Percentiles rank a stretch among this genome's conserved stretches.
phyloP scores from a whole-genome alignment of 2,113 vertebrate species.

The Tylochromis polylepis region DNA sequence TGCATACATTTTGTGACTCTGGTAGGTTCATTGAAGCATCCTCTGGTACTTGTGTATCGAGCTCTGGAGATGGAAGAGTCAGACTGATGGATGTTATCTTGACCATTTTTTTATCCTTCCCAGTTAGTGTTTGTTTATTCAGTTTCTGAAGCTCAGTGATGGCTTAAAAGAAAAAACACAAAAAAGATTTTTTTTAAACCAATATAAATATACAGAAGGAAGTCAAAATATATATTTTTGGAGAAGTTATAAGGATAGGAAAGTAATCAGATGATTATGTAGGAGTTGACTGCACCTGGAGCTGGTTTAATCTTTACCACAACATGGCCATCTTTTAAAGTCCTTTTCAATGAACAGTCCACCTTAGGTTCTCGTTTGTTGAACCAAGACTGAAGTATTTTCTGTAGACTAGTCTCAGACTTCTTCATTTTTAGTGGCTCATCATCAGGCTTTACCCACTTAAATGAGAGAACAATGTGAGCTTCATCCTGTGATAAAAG shows the following conservation, averaged over 20 bases:
- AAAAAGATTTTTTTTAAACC: neutral
- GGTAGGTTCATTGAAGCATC: neutral
- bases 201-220: neutral
- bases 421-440: neutral
- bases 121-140: neutral
- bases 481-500: neutral
- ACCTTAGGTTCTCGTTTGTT: rapidly evolving
- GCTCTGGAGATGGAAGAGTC: neutral
- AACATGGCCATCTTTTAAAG: neutral
- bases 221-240: neutral
- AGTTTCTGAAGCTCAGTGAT: neutral
- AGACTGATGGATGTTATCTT: neutral
- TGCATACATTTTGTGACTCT: neutral
- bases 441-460: neutral
- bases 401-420: rapidly evolving
- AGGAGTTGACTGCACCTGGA: constrained; percentile 20
- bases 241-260: neutral
- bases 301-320: neutral
- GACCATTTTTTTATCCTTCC: neutral
- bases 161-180: neutral
- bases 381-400: constrained; percentile 37
- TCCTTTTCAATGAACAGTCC: rapidly evolving
- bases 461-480: neutral
- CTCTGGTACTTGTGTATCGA: neutral
- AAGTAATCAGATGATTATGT: neutral